phyloP scores from a whole-genome alignment of 2,888 invertebrate genomes.

The Mechanitis messenoides region DNA sequence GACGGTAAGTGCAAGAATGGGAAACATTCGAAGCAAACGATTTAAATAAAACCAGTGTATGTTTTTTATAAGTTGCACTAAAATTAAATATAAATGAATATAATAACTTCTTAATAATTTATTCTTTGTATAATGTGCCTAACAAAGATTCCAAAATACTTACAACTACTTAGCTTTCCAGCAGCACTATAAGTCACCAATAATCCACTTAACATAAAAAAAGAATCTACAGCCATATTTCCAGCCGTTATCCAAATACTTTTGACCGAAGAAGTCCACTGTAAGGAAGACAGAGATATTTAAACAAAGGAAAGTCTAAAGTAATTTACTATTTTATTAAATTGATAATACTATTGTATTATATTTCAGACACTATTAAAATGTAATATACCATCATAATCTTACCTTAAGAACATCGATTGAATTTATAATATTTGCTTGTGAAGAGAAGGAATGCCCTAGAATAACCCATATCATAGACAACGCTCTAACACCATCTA shows the following conservation, averaged over 20 bases:
- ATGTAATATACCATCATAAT: neutral
- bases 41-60: slow-evolving; percentile 54
- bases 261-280: slow-evolving; percentile 34
- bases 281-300: slow-evolving; percentile 25
- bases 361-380: neutral
- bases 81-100: slow-evolving; percentile 12
- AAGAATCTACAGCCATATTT: slow-evolving; percentile 74
- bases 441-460: slow-evolving; percentile 43
- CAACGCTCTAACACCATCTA: slow-evolving; percentile 58
- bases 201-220: slow-evolving; percentile 53
- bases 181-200: slow-evolving; percentile 36
- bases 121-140: too few relatives aligned
- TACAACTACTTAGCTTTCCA: slow-evolving; percentile 34
- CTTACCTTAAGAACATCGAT: slow-evolving; percentile 27
- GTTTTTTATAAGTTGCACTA: slow-evolving; percentile 46
- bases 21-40: slow-evolving; percentile 54
- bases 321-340: too few relatives aligned
- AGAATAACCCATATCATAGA: slow-evolving; percentile 63
- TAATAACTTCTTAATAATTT: too few relatives aligned
- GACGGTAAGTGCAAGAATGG: slow-evolving; percentile 44
- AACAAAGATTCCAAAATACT: slow-evolving; percentile 16
- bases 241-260: slow-evolving; percentile 45
- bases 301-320: slow-evolving; percentile 23
- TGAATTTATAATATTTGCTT: slow-evolving; percentile 30
- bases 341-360: too few relatives aligned